Evolutionary conservation across 2,797 vertebrate genomes (phyloP), one percentile per base, ranked within the genome.

Genomic region (Tolypeutes matacus): DNA sequence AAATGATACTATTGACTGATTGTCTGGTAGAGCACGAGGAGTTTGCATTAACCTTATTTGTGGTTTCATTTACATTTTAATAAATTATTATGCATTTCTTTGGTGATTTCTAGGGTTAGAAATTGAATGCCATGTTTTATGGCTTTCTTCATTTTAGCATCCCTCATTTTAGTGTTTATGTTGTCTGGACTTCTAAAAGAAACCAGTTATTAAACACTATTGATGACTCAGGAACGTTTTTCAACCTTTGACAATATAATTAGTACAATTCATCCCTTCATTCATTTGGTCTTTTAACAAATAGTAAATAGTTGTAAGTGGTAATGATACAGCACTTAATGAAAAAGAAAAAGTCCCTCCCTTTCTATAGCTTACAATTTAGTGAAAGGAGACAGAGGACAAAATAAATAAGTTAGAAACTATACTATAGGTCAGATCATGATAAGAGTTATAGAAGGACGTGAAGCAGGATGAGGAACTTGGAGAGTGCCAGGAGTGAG

Each of bases 211-310:
- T 73, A 62, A 46, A 60, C 14, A 58, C 39, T 75, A 64, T 23
- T n/a, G 9, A n/a, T 53, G 29, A 87, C n/a, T 51, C 18, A 58
- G 11, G 5, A 6, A 67, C 27, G 1, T 72, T 85, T 93, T n/a
- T 90, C 36, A 80, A 20, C 46, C 36, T 23, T 62, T 78, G 39
- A 73, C 56, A 93, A 49, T 82, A n/a, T 58, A 49, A 67, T 51
- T 42, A 42, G 14, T 39, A 92, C 94, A 80, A 92, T n/a, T 51
- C 53, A 39, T 89, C 96, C 95, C 60, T 86, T 88, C 77, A 46
- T 93, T 96, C 29, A 36, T 39, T 64, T 21, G 91, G 25, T 2
- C 0, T 39, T 94, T 62, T 51, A 1, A 49, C 34, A 58, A 49
- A 13, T n/a, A 64, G 58, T 53, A 60, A 65, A 34, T 53, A 73